Base-by-base conservation (phyloP, 2,888 invertebrate species). In the Tortrix viridana region DNA sequence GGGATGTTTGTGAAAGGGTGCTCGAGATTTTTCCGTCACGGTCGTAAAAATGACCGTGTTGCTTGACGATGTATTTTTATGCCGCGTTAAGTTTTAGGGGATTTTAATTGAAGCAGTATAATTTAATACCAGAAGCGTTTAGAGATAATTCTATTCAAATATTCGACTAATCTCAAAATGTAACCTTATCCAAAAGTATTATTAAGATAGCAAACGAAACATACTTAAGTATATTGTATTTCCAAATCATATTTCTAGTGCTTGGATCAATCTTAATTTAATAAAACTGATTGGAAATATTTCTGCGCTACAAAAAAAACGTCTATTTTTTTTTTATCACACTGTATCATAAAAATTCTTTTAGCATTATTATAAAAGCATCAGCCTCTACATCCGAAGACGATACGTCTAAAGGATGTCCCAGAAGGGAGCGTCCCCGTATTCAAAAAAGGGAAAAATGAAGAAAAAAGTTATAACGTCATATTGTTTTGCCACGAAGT, bases 381-480 rank as follows among this genome's bases (percentile, higher is more conserved):
- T 76, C 85, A 80, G 60, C 81, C 83, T 84, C 65, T 85, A 82
- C 77, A 78, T 68, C 66, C 58, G 68, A 81, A 83, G 81, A 80
- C 79, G 76, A 85, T 84, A 80, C 82, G 78, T 77, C 82, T 80
- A 85, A 85, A 85, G 84, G 82, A 78, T 81, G 82, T 81, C 82
- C 80, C 83, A 71, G 77, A 75, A 81, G 85, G 87, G 87, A 81
- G 84, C 79, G 77, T 69, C 74, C 72, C 80, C 84, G 84, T 88
- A 88, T 89, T 88, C 88, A 88, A 89, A 90, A 88, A 90, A 85
- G 85, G 84, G 82, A 87, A 86, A 89, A 86, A 86, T 84, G 85
- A 83, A 87, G 82, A 89, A 89, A 89, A 90, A 92, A 89, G 87
- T 88, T 89, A 89, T 92, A 90, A 88, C 90, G 89, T 91, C 91